phyloP scores from a whole-genome alignment of 2,888 invertebrate species.

The Drosophila borealis region DNA sequence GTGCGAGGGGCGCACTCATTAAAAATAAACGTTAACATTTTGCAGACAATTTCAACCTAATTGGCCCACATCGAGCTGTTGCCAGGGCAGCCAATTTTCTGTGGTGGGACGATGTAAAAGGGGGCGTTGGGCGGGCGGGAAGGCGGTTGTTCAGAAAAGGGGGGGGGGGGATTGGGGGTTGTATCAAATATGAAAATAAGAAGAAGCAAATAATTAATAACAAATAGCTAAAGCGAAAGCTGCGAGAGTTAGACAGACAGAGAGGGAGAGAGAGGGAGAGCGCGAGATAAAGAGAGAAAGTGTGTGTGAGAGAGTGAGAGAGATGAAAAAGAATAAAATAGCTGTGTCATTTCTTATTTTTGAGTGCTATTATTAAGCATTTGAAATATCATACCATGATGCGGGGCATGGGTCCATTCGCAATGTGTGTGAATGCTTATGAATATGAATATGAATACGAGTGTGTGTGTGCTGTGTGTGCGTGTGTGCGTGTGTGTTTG shows the following conservation, averaged over 20 bases:
- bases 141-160: no score
- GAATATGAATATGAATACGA: conserved; percentile 21
- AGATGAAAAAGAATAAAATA: conserved; percentile 64
- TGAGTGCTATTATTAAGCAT: conserved; percentile 80
- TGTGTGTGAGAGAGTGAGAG: background rate
- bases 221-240: conserved; percentile 60
- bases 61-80: conserved; percentile 64
- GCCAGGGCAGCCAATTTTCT: conserved; percentile 32
- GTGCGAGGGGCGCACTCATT: conserved; percentile 29
- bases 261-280: background rate
- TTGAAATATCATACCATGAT: conserved; percentile 79
- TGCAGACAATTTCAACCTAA: conserved; percentile 72
- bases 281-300: background rate
- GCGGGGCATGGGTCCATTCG: conserved; percentile 61
- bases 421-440: conserved; percentile 17
- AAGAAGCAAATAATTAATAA: conserved; percentile 42
- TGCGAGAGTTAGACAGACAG: background rate
- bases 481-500: conserved; percentile 44
- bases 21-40: conserved; percentile 71
- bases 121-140: background rate
- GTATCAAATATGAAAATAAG: conserved; percentile 3
- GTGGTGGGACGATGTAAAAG: background rate
- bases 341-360: conserved; percentile 75
- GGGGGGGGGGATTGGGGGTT: background rate
- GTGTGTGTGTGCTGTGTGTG: conserved; percentile 13